These are phyloP conservation scores for Jacana jacana DNA, from an alignment of 2,113 vertebrate genomes.

Conservation along the genomic window DNA sequence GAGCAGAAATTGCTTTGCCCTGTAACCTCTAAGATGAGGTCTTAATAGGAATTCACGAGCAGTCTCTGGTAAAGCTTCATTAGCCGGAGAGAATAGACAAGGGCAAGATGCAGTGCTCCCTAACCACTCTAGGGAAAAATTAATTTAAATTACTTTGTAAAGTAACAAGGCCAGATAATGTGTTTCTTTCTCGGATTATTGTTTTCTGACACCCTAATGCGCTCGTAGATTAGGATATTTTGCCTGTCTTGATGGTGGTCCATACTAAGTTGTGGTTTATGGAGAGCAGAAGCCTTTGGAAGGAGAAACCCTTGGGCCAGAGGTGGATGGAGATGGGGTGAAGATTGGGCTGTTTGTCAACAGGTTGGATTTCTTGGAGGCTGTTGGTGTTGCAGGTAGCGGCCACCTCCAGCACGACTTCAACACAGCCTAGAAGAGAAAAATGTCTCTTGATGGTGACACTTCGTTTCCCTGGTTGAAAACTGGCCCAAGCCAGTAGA, in stretches of 20 bases:
- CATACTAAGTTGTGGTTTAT: slow-evolving; percentile 38
- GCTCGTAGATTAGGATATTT: slow-evolving; percentile 71
- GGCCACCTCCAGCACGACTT: not conserved
- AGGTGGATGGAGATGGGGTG: not conserved
- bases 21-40: slow-evolving; percentile 74
- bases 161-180: slow-evolving; percentile 70
- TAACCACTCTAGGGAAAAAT: slow-evolving; percentile 79
- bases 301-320: not conserved
- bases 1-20: slow-evolving; percentile 74
- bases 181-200: slow-evolving; percentile 71
- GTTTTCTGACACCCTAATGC: slow-evolving; percentile 69
- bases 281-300: not conserved
- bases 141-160: slow-evolving; percentile 75
- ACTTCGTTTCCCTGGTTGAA: not conserved
- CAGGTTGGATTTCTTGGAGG: not conserved
- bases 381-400: not conserved
- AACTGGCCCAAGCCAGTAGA: not conserved
- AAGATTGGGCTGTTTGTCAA: not conserved
- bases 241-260: slow-evolving; percentile 32
- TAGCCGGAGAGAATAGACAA: slow-evolving; percentile 72
- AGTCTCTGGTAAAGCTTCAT: slow-evolving; percentile 72
- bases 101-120: slow-evolving; percentile 65
- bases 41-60: slow-evolving; percentile 72
- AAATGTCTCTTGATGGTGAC: not conserved
- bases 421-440: not conserved